Evolutionary conservation across 2,888 invertebrate genomes (phyloP).

Genomic region (Drosophila cognata): DNA sequence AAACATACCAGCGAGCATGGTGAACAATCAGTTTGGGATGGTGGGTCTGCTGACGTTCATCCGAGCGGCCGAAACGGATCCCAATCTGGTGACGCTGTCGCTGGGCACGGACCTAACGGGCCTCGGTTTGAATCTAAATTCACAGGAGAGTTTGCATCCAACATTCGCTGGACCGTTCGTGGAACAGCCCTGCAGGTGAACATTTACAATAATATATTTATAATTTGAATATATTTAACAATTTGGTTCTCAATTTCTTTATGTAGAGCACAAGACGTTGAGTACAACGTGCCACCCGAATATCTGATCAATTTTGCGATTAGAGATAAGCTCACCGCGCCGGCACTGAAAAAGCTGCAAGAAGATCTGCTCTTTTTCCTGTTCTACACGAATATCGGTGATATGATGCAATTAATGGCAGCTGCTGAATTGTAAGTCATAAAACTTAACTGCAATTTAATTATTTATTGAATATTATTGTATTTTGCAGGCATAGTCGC

Average conservation of each 20-base stretch:
- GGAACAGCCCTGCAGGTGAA: conserved; percentile 94
- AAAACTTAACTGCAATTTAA: not conserved
- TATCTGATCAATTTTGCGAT: conserved; percentile 99
- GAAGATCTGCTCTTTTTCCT: conserved; percentile 99
- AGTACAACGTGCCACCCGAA: conserved; percentile 99
- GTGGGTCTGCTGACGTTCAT: conserved; percentile 99
- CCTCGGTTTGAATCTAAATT: conserved; percentile 98
- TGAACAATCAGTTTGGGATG: conserved; percentile 99
- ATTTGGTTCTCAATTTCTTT: not conserved
- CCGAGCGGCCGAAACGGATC: conserved; percentile 98
- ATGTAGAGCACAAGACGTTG: conserved; percentile 97
- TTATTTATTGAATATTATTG: not conserved
- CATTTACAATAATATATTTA: not conserved
- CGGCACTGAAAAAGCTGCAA: conserved; percentile 98
- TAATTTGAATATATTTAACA: not conserved
- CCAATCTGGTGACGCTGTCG: conserved; percentile 97
- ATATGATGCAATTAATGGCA: conserved; percentile 98
- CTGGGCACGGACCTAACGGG: conserved; percentile 99
- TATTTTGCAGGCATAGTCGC: conserved; percentile 92
- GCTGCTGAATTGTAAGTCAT: conserved; percentile 96
- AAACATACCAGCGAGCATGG: conserved; percentile 99
- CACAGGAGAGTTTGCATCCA: conserved; percentile 98
- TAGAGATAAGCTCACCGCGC: conserved; percentile 96
- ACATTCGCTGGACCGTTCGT: conserved; percentile 99
- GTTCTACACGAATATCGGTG: conserved; percentile 99